Evolutionary conservation across 2,113 vertebrate species (phyloP).

Genomic region (Gymnobelideus leadbeateri): DNA sequence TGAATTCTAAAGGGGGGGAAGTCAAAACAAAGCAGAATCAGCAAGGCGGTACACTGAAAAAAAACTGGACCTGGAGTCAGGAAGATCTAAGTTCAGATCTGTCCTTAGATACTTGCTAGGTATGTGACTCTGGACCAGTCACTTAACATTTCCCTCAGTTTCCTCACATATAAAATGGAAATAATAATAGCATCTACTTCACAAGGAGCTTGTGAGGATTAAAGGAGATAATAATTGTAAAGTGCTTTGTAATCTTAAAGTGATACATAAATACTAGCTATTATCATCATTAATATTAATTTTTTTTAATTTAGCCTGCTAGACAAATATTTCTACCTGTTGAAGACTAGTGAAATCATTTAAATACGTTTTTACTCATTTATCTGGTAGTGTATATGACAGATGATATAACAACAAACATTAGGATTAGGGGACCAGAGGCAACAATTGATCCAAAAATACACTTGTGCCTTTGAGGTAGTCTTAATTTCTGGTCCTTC

Average conservation of each 20-base stretch:
- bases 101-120: background rate
- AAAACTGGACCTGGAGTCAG: background rate
- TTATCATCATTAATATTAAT: background rate
- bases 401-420: background rate
- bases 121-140: background rate
- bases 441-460: background rate
- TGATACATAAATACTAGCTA: background rate
- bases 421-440: background rate
- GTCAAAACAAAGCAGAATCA: background rate
- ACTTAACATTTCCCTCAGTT: background rate
- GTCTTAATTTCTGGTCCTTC: background rate
- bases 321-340: background rate
- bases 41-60: background rate
- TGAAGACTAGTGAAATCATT: slow-evolving; percentile 32
- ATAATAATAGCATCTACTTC: background rate
- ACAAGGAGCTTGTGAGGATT: background rate
- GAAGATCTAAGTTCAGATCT: background rate
- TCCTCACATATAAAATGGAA: background rate
- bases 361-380: background rate
- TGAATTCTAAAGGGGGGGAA: slow-evolving; percentile 12
- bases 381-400: background rate
- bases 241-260: background rate
- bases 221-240: background rate
- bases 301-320: background rate
- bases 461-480: background rate